Evolutionary conservation across 2,797 vertebrate genomes (phyloP), one percentile per base, ranked within the genome.

Genomic region (Melanotaenia boesemani): DNA sequence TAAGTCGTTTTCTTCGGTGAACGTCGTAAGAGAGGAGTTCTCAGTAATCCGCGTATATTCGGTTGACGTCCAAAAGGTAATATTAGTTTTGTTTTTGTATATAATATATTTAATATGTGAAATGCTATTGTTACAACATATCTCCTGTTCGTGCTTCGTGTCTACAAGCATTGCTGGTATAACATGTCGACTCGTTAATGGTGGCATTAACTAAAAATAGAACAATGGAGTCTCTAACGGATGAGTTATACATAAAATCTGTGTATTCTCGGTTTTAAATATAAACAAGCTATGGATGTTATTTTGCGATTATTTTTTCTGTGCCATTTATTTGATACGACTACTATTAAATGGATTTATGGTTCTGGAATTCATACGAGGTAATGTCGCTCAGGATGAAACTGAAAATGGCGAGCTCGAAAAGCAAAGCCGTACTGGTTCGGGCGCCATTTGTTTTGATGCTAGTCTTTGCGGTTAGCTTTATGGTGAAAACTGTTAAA

Each of bases 391-490:
- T 4, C 67, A 60, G 9, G 63, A 70, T 57, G 72, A 72, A 83
- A n/a, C 52, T 1, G 60, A 91, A 92, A 89, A 93, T 93, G 91
- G 92, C 91, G 91, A 88, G 66, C 64, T 65, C 2, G 72, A 62
- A 67, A 74, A 78, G 48, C 58, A 12, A 1, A 12, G 41, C 48
- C 16, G 39, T 2, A 6, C 67, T 24, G 36, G 1, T 62, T 0
- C 6, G 5, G 46, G 5, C 79, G 39, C 66, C 5, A 20, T 48
- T 13, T 74, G 59, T 63, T 74, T n/a, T 52, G 46, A 73, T 37
- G 44, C 9, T 2, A 3, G 26, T 6, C 7, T 39, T 39, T 2
- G 62, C 62, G 0, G 18, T 22, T 50, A 36, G 30, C 63, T 15
- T 30, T 9, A n/a, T 37, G 12, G 12, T 22, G 20, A 36, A 32